Conservation (phyloP, 1,140 invertebrate species). For the Drosophila nikananu region DNA sequence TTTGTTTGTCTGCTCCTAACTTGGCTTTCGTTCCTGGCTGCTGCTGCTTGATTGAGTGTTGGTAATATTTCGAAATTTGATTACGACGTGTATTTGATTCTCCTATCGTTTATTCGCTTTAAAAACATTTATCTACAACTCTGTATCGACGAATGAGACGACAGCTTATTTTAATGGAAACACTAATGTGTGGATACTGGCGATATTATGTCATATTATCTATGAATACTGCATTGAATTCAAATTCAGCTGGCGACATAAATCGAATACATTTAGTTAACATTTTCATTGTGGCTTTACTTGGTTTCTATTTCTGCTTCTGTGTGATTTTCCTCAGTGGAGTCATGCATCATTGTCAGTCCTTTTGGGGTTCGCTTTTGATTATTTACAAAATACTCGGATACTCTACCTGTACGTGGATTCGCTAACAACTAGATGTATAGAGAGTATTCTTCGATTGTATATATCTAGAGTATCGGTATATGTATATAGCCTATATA, state of each 20-base stretch:
- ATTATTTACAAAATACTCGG: constrained; percentile 62
- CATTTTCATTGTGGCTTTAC: constrained; percentile 63
- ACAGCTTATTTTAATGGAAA: constrained; percentile 76
- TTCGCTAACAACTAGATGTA: constrained; percentile 63
- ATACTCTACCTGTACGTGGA: constrained; percentile 30
- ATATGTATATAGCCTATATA: constrained; percentile 53
- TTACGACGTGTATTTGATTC: constrained; percentile 75
- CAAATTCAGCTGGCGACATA: constrained; percentile 68
- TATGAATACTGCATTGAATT: constrained; percentile 79
- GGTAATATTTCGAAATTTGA: constrained; percentile 68
- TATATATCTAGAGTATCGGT: constrained; percentile 31
- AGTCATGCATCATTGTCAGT: constrained; percentile 59
- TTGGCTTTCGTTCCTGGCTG: constrained; percentile 26
- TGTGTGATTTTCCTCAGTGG: constrained; percentile 30
- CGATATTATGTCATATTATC: constrained; percentile 66
- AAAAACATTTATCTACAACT: constrained; percentile 81
- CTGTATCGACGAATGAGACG: constrained; percentile 58
- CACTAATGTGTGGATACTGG: constrained; percentile 64
- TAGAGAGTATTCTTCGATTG: constrained; percentile 38
- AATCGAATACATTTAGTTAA: constrained; percentile 79
- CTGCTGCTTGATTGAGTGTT: constrained; percentile 39
- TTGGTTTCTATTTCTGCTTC: constrained; percentile 26
- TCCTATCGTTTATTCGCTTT: constrained; percentile 51
- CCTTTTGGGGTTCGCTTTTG: constrained; percentile 50
- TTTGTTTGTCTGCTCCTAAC: constrained; percentile 63